A percentile compares a stretch with the other conserved stretches of the same genome.
Conservation (phyloP, 23 tunicate species). For the Trididemnum nubilum region DNA sequence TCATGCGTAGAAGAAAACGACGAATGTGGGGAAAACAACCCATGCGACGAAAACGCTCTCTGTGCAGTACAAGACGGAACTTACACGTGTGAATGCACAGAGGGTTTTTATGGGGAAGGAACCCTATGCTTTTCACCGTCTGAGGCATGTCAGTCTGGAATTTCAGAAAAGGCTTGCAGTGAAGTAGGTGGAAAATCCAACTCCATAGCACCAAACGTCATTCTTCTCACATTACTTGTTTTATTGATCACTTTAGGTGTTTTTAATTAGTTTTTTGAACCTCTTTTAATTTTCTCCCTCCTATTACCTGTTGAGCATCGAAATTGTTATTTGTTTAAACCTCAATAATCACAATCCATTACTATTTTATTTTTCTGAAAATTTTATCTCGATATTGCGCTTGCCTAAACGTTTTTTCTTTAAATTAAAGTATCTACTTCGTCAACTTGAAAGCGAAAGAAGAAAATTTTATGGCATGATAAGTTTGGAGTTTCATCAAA, state of each 20-base stretch:
- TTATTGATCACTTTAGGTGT: not conserved
- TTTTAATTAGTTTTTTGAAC: too few species aligned
- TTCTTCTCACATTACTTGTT: not conserved
- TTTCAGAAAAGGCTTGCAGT: not conserved
- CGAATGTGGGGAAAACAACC: constrained; percentile 31
- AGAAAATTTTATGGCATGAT: too few species aligned
- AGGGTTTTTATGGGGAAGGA: constrained; percentile 34
- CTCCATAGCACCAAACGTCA: not conserved
- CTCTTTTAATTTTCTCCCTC: too few species aligned
- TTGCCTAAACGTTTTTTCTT: too few species aligned
- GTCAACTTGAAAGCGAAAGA: too few species aligned
- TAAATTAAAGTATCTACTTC: too few species aligned
- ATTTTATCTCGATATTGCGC: too few species aligned
- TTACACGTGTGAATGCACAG: constrained; percentile 40
- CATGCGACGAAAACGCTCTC: constrained; percentile 28
- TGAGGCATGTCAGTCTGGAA: constrained; percentile 41
- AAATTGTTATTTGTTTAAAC: too few species aligned
- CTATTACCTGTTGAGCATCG: too few species aligned
- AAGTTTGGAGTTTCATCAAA: too few species aligned
- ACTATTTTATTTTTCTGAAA: too few species aligned
- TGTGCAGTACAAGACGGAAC: constrained; percentile 14
- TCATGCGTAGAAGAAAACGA: constrained; percentile 14
- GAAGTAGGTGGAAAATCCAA: not conserved
- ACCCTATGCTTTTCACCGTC: constrained; percentile 22
- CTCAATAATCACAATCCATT: too few species aligned